Evolutionary conservation across 1,140 invertebrate genomes (phyloP).

Genomic region (Monomorium pharaonis): DNA sequence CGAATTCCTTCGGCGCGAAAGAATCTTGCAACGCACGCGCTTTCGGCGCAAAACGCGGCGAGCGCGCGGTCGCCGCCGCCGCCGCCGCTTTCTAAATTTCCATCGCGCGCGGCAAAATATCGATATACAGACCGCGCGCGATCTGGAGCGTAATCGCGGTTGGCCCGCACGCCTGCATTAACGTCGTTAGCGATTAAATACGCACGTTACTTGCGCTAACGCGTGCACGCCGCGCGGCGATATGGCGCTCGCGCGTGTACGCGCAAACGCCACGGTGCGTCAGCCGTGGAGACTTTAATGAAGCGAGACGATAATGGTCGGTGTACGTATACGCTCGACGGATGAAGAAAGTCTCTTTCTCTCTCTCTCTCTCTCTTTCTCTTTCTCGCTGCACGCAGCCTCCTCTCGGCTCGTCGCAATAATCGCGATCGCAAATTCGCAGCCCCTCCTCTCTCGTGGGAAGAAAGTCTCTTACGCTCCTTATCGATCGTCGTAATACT

Average conservation of each 20-base stretch:
- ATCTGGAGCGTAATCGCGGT: slow-evolving; percentile 24
- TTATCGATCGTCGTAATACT: slow-evolving; percentile 50
- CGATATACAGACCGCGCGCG: slow-evolving; percentile 4
- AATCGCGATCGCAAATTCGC: neutral
- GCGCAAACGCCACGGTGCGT: neutral
- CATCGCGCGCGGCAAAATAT: slow-evolving; percentile 50
- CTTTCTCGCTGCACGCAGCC: neutral
- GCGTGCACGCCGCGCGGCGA: neutral
- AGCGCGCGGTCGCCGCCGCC: too few species aligned
- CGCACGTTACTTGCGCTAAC: neutral
- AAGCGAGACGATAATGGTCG: neutral
- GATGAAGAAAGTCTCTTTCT: slow-evolving; percentile 40
- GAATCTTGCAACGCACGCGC: slow-evolving; percentile 34
- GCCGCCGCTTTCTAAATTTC: slow-evolving; percentile 46
- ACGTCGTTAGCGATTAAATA: neutral
- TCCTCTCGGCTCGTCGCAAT: slow-evolving; percentile 2
- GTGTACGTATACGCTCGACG: neutral
- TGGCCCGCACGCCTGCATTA: slow-evolving; percentile 8
- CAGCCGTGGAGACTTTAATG: slow-evolving; percentile 26
- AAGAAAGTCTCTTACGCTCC: slow-evolving; percentile 52
- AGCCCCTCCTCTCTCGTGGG: neutral
- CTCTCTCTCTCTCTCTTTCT: too few species aligned
- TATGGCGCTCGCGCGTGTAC: too few species aligned
- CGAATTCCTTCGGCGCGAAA: slow-evolving; percentile 3
- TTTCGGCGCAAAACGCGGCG: neutral